phyloP scores from a whole-genome alignment of 2,797 vertebrate species.

The Lacerta viridis region DNA sequence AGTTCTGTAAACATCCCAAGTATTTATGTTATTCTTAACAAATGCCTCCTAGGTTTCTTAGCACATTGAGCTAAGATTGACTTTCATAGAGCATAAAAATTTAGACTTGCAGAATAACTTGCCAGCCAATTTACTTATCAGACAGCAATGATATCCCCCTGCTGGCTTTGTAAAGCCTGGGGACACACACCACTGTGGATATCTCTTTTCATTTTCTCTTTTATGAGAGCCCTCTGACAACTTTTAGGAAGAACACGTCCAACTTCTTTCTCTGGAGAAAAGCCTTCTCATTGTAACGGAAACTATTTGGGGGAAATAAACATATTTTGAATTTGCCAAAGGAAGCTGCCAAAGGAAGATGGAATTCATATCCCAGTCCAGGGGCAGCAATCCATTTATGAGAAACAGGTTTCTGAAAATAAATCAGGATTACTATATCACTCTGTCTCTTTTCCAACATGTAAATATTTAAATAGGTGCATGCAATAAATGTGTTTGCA shows the following conservation, averaged over 20 bases:
- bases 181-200: neutral
- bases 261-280: rapidly evolving
- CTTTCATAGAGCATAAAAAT: slow-evolving; percentile 47
- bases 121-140: slow-evolving; percentile 27
- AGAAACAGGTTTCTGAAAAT: neutral
- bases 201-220: slow-evolving; percentile 2
- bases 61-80: slow-evolving; percentile 23
- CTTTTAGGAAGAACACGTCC: slow-evolving; percentile 5
- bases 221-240: neutral
- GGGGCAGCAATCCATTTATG: neutral
- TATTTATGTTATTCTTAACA: slow-evolving; percentile 12
- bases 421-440: neutral
- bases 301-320: neutral
- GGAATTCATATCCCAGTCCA: neutral
- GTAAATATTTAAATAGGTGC: too few species aligned
- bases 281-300: rapidly evolving
- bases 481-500: too few species aligned
- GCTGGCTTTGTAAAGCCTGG: slow-evolving; percentile 5
- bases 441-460: too few species aligned
- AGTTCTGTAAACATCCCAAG: slow-evolving; percentile 20
- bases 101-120: slow-evolving; percentile 23
- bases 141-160: slow-evolving; percentile 23
- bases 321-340: slow-evolving; percentile 1
- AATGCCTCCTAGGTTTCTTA: slow-evolving; percentile 25
- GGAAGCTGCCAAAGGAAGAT: rapidly evolving